Base-by-base conservation (phyloP, 2,113 vertebrate genomes). In the Onychostruthus taczanowskii region DNA sequence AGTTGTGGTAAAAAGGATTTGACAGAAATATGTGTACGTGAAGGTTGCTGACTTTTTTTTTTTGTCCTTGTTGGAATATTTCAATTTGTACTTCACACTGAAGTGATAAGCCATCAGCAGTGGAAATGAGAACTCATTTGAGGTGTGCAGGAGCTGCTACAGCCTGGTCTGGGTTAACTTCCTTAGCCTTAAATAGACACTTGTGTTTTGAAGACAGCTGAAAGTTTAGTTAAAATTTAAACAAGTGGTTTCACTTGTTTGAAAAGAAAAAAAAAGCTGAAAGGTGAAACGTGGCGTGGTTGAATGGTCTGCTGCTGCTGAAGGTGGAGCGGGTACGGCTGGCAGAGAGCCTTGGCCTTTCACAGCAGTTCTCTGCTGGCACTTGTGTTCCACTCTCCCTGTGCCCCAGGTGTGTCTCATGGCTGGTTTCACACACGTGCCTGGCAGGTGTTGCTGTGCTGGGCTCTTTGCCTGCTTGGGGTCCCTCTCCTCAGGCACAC, bases 401-500 rank as follows among this genome's bases (percentile, higher is more conserved):
- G 27, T 62, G 59, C 16, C 49, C 61, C 55, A 31, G 77, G 37
- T 37, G 33, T 69, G 30, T 9, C 19, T 27, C 6, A 10, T 1
- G 8, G 30, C 16, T 72, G 46, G 4, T 49, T 88, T 68, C 15
- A 4, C 28, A 1, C 4, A 1, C 0, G 24, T 18, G 3, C 2
- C 0, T 3, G 2, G 37, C 18, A 15, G 35, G 1, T 66, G 56
- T 67, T 58, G 64, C 1, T 10, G 68, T 47, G 53, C 2, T 62
- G 47, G 46, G 37, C 22, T 69, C 17, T 24, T 35, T 20, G 26
- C 27, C 53, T 46, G 35, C 7, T 1, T 37, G 63, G 55, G 35
- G 43, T 72, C 43, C 1, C 0, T 24, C 47, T 75, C 52, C 47
- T 62, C 0, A 1, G 17, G 52, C 22, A 1, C 1, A 0, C 1